Evolutionary conservation across 2,888 invertebrate genomes (phyloP).

Genomic region (Acrobeloides nanus): DNA sequence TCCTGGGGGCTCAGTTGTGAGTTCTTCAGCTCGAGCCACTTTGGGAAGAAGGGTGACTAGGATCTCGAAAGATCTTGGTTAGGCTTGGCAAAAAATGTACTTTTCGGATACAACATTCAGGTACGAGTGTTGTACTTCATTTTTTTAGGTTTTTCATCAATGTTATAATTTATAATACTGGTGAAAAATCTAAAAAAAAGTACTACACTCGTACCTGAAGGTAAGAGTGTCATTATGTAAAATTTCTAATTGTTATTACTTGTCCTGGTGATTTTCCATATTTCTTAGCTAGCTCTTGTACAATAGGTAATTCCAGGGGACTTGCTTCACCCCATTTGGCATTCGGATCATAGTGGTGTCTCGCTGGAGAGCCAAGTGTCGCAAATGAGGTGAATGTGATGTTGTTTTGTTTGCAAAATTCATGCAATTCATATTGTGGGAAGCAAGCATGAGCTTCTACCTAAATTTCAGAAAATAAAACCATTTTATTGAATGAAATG

Average conservation of each 20-base stretch:
- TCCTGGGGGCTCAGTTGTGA: no score
- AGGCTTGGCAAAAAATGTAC: no score
- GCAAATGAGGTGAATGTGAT: slow-evolving; percentile 57
- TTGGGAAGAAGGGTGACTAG: no score
- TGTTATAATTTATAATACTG: no score
- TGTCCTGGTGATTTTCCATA: slow-evolving; percentile 9
- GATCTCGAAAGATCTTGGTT: no score
- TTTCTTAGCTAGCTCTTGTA: slow-evolving; percentile 3
- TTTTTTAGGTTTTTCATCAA: no score
- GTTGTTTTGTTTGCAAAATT: slow-evolving; percentile 63
- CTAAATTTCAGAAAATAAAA: slow-evolving; percentile 49
- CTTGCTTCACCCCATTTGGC: slow-evolving; percentile 2
- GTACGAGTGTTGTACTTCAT: no score
- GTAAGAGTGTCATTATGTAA: neutral
- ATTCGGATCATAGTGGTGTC: slow-evolving; percentile 9
- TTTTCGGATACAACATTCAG: no score
- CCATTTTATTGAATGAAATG: neutral
- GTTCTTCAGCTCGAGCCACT: no score
- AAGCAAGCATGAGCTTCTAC: slow-evolving; percentile 73
- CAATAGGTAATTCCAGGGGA: slow-evolving; percentile 1
- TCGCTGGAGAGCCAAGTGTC: slow-evolving; percentile 30
- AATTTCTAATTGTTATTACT: neutral
- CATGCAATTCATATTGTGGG: slow-evolving; percentile 64
- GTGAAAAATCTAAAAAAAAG: neutral
- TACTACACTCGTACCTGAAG: no score